A percentile compares a stretch with the other conserved stretches of the same genome.
Conservation (phyloP, 2,888 invertebrate species). For the Listrodromus nycthemerus region DNA sequence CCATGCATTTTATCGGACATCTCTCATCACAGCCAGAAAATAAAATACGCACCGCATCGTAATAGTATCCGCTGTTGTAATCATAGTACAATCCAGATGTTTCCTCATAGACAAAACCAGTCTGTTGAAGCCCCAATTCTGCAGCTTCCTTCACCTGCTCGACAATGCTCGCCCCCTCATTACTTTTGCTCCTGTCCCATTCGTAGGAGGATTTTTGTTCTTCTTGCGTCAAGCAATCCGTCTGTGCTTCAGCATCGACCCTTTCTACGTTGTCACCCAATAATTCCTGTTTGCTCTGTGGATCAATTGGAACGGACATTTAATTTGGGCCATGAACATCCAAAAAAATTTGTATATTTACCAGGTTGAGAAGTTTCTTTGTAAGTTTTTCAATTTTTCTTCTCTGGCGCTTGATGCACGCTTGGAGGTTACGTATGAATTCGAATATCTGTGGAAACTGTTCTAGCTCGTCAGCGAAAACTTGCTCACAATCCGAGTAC, state of each 20-base stretch:
- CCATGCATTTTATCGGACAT: slow-evolving; percentile 12
- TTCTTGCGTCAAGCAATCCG: slow-evolving; percentile 68
- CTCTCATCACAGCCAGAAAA: slow-evolving; percentile 6
- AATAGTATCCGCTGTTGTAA: slow-evolving; percentile 95
- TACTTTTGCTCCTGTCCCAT: slow-evolving; percentile 73
- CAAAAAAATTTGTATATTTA: slow-evolving; percentile 80
- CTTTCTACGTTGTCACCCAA: slow-evolving; percentile 74
- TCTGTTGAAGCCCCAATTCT: slow-evolving; percentile 89
- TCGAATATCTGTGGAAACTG: slow-evolving; percentile 87
- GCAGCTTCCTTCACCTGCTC: slow-evolving; percentile 93
- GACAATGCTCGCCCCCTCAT: slow-evolving; percentile 85
- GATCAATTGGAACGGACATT: background rate
- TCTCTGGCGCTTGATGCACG: slow-evolving; percentile 86
- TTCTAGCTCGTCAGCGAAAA: slow-evolving; percentile 82
- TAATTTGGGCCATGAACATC: background rate
- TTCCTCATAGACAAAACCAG: slow-evolving; percentile 94
- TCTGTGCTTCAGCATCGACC: slow-evolving; percentile 76
- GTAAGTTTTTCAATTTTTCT: slow-evolving; percentile 87
- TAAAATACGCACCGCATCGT: slow-evolving; percentile 90
- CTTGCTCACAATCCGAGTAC: slow-evolving; percentile 70
- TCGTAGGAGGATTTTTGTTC: slow-evolving; percentile 72
- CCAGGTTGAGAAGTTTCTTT: slow-evolving; percentile 86
- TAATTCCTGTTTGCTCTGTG: slow-evolving; percentile 70
- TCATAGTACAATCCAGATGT: slow-evolving; percentile 95
- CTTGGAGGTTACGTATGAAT: slow-evolving; percentile 87